A percentile compares a stretch with the other conserved stretches of the same genome.
Evolutionary conservation across 2,113 vertebrate genomes (phyloP).

Genomic region (Acrocephalus kingi): DNA sequence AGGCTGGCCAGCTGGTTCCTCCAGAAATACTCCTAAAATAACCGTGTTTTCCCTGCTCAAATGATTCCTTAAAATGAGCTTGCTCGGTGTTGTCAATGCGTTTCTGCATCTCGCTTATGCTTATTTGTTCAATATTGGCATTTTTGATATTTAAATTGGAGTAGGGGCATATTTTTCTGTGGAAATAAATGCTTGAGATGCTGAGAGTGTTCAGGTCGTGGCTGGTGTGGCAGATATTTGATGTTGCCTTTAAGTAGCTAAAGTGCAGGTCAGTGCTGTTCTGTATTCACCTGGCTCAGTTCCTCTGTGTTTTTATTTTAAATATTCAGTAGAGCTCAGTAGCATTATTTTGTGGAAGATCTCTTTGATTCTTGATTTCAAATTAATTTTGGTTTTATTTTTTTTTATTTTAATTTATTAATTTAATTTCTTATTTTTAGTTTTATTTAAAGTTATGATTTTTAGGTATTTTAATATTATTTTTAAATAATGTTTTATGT

Average conservation of each 20-base stretch:
- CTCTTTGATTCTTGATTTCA: background rate
- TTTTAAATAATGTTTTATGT: background rate
- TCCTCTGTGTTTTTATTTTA: background rate
- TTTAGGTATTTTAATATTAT: background rate
- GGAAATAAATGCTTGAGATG: background rate
- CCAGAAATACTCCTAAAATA: background rate
- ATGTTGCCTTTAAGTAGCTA: background rate
- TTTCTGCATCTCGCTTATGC: background rate
- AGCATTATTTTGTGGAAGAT: background rate
- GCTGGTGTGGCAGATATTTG: background rate
- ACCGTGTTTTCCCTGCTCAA: background rate
- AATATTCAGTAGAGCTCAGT: background rate
- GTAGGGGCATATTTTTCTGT: background rate
- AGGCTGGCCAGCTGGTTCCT: background rate
- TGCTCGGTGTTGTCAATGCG: fast-evolving
- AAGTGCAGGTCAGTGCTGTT: background rate
- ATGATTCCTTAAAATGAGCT: background rate
- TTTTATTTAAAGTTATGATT: background rate
- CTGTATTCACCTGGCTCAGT: background rate
- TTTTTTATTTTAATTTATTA: background rate
- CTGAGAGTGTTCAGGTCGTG: background rate
- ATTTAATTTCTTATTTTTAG: too few species aligned
- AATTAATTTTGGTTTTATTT: background rate
- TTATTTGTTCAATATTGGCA: background rate
- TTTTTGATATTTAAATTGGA: background rate